A percentile compares a stretch with the other conserved stretches of the same genome.
phyloP scores from a whole-genome alignment of 2,113 vertebrate species.

The Spermophilus dauricus region DNA sequence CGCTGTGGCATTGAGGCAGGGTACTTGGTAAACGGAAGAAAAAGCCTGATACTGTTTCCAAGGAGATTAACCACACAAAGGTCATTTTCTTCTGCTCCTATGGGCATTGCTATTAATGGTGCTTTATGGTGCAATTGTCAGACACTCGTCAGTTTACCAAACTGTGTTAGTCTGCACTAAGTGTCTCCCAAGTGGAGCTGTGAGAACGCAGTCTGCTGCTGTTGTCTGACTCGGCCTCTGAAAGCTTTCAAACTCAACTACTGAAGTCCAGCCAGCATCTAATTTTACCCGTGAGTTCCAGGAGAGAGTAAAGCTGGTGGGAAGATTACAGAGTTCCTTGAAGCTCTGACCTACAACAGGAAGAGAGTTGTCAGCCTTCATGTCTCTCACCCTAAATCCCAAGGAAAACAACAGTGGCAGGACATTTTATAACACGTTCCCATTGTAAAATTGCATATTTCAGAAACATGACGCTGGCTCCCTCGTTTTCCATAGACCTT shows the following conservation, averaged over 20 bases:
- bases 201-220: slow-evolving; percentile 89
- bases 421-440: slow-evolving; percentile 94
- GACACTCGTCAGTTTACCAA: slow-evolving; percentile 69
- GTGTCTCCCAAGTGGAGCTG: slow-evolving; percentile 87
- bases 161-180: slow-evolving; percentile 81
- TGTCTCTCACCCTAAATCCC: slow-evolving; percentile 92
- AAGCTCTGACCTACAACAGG: slow-evolving; percentile 96
- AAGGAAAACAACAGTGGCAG: slow-evolving; percentile 94
- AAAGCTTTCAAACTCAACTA: slow-evolving; percentile 89
- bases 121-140: slow-evolving; percentile 72
- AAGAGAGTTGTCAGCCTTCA: slow-evolving; percentile 93
- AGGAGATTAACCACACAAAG: slow-evolving; percentile 63
- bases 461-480: slow-evolving; percentile 87
- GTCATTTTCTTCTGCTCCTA: slow-evolving; percentile 71
- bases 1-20: background rate
- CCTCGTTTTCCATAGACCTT: slow-evolving; percentile 82
- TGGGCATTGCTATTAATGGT: slow-evolving; percentile 53
- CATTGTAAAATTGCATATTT: slow-evolving; percentile 92
- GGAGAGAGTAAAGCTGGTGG: slow-evolving; percentile 94
- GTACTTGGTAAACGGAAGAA: slow-evolving; percentile 51
- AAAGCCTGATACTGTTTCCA: slow-evolving; percentile 56
- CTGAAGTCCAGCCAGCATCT: slow-evolving; percentile 92
- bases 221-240: slow-evolving; percentile 87
- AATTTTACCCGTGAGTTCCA: slow-evolving; percentile 93
- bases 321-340: slow-evolving; percentile 96